Percentiles rank a stretch among this genome's conserved stretches.
Evolutionary conservation across 2,113 vertebrate species (phyloP).

Genomic region (Butorides virescens): DNA sequence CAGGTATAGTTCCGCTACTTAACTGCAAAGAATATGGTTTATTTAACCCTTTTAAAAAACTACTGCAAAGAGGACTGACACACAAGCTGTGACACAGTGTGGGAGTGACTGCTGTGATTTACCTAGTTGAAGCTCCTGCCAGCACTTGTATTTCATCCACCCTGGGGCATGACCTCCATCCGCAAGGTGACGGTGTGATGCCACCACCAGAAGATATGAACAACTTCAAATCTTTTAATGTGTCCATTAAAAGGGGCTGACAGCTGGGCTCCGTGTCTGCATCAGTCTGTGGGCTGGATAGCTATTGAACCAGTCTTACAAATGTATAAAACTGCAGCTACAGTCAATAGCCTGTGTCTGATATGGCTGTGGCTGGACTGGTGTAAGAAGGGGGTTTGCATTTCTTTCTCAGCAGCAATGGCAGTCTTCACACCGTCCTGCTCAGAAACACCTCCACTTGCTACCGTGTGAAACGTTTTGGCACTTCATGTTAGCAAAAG

Average conservation of each 20-base stretch:
- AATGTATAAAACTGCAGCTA: not conserved
- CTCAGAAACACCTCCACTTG: not conserved
- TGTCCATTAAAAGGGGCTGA: not conserved
- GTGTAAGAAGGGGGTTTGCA: not conserved
- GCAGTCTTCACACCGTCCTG: accelerated
- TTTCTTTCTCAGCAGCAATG: not conserved
- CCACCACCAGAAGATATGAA: not conserved
- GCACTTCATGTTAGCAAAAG: not conserved
- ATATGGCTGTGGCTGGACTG: not conserved
- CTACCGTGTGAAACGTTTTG: not conserved
- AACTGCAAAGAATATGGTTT: not conserved
- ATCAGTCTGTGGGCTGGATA: not conserved
- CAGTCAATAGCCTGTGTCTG: not conserved
- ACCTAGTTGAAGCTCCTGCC: not conserved
- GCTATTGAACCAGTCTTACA: not conserved
- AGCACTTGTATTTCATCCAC: not conserved
- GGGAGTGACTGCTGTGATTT: not conserved
- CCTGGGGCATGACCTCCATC: not conserved
- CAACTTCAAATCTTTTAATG: not conserved
- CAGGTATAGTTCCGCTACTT: not conserved
- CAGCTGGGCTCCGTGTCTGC: not conserved
- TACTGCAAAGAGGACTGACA: not conserved
- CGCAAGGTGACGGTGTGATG: not conserved
- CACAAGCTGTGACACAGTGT: accelerated
- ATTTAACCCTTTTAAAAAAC: not conserved